Conservation (phyloP, 2,797 vertebrate genomes). For the Monodelphis domestica region DNA sequence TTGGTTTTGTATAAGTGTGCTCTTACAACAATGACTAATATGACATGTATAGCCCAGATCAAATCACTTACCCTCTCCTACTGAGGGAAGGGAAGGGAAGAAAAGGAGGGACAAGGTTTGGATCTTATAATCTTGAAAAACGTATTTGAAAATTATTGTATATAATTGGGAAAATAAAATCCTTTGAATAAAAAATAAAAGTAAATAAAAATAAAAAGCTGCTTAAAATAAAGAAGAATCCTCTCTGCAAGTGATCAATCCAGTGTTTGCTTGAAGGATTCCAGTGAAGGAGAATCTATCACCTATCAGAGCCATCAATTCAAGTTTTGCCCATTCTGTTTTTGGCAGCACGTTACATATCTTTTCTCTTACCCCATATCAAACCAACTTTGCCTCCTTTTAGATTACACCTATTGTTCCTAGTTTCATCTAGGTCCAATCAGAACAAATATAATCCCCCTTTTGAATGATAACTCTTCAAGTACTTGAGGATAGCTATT, state of each 20-base stretch:
- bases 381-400: background rate
- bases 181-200: no score
- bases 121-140: no score
- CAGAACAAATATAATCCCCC: background rate
- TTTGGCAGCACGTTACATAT: background rate
- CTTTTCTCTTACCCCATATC: background rate
- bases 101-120: no score
- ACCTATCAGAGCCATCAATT: background rate
- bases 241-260: background rate
- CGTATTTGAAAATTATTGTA: no score
- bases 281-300: background rate
- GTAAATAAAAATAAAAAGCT: no score
- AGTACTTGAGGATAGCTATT: background rate
- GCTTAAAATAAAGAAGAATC: background rate
- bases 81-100: no score
- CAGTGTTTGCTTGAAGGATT: background rate
- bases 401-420: background rate
- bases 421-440: background rate
- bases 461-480: background rate
- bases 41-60: no score
- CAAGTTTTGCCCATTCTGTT: no score
- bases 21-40: no score
- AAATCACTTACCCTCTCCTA: no score
- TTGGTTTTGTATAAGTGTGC: no score
- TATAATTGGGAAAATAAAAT: no score